A percentile compares a stretch with the other conserved stretches of the same genome.
Evolutionary conservation across 2,797 vertebrate species (phyloP).

Genomic region (Sebastes aleutianus): DNA sequence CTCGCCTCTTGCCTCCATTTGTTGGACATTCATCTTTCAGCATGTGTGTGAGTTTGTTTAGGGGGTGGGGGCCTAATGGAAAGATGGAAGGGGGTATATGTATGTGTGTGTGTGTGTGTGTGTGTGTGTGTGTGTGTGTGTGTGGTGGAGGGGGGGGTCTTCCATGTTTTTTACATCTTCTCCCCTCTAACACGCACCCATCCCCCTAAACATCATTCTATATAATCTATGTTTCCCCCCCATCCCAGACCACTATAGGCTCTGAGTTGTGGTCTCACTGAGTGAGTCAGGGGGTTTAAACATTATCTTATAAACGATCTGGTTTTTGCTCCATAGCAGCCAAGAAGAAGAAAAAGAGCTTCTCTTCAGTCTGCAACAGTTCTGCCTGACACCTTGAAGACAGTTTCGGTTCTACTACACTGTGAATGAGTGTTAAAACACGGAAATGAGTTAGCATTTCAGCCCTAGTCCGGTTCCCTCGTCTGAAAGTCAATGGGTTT

Average conservation of each 20-base stretch:
- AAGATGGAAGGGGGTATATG: conserved; percentile 15
- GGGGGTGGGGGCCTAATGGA: conserved; percentile 49
- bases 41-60: conserved; percentile 79
- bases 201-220: conserved; percentile 36
- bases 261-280: conserved; percentile 15
- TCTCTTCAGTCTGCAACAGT: conserved; percentile 2
- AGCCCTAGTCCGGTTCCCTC: too few species aligned
- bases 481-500: too few species aligned
- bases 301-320: conserved; percentile 36
- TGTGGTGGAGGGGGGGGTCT: conserved; percentile 15
- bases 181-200: conserved; percentile 10
- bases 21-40: conserved; percentile 79
- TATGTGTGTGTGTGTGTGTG: conserved; percentile 6
- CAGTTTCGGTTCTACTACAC: neutral
- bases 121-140: conserved; percentile 23
- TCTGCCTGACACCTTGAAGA: neutral
- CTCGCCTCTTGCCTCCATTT: conserved; percentile 78
- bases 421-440: too few species aligned
- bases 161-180: conserved; percentile 60
- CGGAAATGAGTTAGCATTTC: too few species aligned
- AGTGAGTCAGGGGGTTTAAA: conserved; percentile 50
- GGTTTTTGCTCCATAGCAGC: neutral
- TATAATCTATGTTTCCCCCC: conserved; percentile 7
- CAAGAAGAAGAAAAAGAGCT: conserved; percentile 1
- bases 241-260: neutral